Evolutionary conservation across 2,888 invertebrate genomes (phyloP), one percentile per base, ranked within the genome.

Genomic region (Ectropis crepuscularia): DNA sequence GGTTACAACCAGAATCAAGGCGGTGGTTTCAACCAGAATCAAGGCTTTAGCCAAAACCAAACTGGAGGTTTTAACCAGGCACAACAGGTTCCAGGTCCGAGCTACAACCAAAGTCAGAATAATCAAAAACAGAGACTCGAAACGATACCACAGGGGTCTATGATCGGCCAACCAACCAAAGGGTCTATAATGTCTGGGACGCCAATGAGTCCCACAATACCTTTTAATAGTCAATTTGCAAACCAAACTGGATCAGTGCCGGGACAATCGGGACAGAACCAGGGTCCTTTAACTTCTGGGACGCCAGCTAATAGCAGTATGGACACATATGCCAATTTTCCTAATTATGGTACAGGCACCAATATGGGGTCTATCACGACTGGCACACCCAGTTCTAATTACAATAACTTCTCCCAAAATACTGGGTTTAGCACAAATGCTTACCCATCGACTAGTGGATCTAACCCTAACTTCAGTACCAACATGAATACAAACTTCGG

Each of bases 81-180:
- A 5, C 79, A 74, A 42, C 7, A 37, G 45, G 42, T 45, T 0
- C 6, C 16, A 12, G 2, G 39, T 16, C 39, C 46, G 47, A 63
- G 39, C 36, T 65, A 57, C 46, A 63, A 45, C 60, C 80, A 81
- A 16, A 82, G 76, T 57, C 85, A 82, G 53, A 86, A 79, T 28
- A 69, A 65, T 41, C 69, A 69, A 42, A 88, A 87, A 69, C 86
- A 83, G 0, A 77, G 80, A 1, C 65, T 90, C 12, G 89, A 90
- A 72, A 90, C 91, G 0, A 90, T 92, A 70, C 88, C 89, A 0
- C 90, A 91, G 65, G 90, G 90, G 0, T 84, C 79, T 11, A 78
- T 89, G 36, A 88, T 55, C 8, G 55, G 55, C 9, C 6, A 10
- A 0, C 12, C 16, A 4, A 80, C 79, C 0, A 75, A 82, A 62